Conservation (phyloP, 1,140 invertebrate genomes). For the Acromyrmex echinatior region DNA sequence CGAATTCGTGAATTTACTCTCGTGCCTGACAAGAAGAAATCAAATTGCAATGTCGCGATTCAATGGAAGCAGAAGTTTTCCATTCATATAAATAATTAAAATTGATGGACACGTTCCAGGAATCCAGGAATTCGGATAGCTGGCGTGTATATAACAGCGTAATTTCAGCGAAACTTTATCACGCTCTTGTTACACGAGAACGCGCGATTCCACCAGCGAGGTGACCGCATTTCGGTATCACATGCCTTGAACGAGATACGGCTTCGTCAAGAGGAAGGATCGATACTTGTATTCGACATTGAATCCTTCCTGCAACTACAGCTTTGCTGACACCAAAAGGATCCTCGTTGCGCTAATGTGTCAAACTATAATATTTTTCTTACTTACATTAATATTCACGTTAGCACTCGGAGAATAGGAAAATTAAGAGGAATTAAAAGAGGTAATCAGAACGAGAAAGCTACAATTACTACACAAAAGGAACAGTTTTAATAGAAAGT, state of each 20-base stretch:
- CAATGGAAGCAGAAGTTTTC: neutral
- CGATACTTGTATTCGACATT: conserved; percentile 1
- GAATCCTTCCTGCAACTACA: neutral
- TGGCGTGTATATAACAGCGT: conserved; percentile 3
- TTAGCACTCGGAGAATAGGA: neutral
- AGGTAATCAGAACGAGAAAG: neutral
- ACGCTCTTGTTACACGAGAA: conserved; percentile 30
- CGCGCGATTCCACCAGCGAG: neutral
- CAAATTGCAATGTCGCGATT: conserved; percentile 10
- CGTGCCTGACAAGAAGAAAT: conserved; percentile 9
- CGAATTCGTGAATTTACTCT: conserved; percentile 11
- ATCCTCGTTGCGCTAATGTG: neutral
- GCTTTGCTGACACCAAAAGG: neutral
- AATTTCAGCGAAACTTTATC: conserved; percentile 30
- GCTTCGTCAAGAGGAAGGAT: neutral
- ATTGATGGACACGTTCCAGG: neutral
- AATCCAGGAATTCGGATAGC: conserved; percentile 14
- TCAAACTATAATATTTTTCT: neutral
- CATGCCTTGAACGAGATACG: neutral
- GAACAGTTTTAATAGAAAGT: no score
- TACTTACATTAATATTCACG: neutral
- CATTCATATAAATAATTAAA: conserved; percentile 28
- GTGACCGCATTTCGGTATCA: conserved; percentile 25
- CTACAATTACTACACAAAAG: neutral
- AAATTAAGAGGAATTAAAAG: neutral